Evolutionary conservation across 1,140 invertebrate species (phyloP), one percentile per base, ranked within the genome.

Genomic region (Mya arenaria): DNA sequence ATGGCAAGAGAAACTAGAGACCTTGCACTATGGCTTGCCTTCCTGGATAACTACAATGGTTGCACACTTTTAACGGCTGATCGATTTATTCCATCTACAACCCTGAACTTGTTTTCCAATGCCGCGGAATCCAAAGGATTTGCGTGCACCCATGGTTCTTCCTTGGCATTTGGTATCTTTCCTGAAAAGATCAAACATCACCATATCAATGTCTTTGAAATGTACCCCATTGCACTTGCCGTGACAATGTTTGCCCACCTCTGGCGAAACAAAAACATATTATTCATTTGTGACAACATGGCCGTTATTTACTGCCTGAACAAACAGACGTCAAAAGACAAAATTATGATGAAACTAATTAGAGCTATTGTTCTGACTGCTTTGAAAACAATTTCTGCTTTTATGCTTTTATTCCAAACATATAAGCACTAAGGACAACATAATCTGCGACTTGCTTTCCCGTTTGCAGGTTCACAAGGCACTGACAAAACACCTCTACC

Each of bases 211-310:
- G 39, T 30, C 66, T 19, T 69, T 1, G 66, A 69, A 30, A 17
- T 69, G 5, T 69, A 69, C 41, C 41, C 66, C 23, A 69, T 69
- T 48, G 41, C 66, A 17, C 66, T 69, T 1, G 66, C 66, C 41
- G 66, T 69, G 5, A 30, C 25, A 13, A 28, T 69, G 4, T 69
- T 69, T 48, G 66, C 37, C 52, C 41, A 44, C n/a, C 52, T 28
- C 4, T 69, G 66, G 66, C 10, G 30, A 13, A 69, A 69, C 37
- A 69, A 69, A 52, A 69, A 69, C 41, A 69, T 69, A 13, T 17
- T 69, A n/a, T 69, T 69, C 39, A 23, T 69, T 37, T 69, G 66
- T 10, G 66, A 69, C 52, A 69, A 69, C 41, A 44, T 69, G 37
- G 66, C 39, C 5, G 37, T 48, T 28, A 44, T 69, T 17, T 41